Evolutionary conservation across 2,888 invertebrate species (phyloP), one percentile per base, ranked within the genome.

Genomic region (Drosophila anceps): DNA sequence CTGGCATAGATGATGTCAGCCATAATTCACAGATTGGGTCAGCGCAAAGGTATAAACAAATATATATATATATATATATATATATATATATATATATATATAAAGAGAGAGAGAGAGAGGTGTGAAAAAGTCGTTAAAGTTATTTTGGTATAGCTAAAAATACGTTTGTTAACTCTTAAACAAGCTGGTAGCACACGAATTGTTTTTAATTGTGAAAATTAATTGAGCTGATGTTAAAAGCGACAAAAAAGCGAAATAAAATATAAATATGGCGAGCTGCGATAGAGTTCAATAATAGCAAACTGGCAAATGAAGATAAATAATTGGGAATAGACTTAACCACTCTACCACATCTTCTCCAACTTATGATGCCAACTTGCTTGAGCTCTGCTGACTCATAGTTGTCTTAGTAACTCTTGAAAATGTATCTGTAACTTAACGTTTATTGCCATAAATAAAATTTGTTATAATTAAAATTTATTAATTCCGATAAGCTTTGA

Each of bases 1-100:
- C 65, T 75, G 64, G 64, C 83, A 79, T 69, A 57, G 41, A 57
- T 74, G 63, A 81, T 76, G 35, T 41, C 10, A 18, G 48, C 31
- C 24, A 29, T 46, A 39, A 48, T 39, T 29, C 37, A 37, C 48
- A 37, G 54, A 44, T 35, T 62, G 44, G 37, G 37, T 63, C 60
- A 50, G 61, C 10, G 27, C 41, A 33, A 33, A 13, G 13, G 10
- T 48, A 37, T 29, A 48, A 59, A 48, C 48, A 48, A 29, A 48
- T 48, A 46, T 46, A 7, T 37, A 53, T n/a, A 35, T 24, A 35
- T 35, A 35, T 2, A 35, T n/a, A 13, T 35, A 43, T 44, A 24
- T 24, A 44, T 24, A 48, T 37, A 13, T 35, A 7, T 35, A 20
- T 35, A 20, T 33, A 18, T 8, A 13, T 43, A 43, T 43, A 43